These are phyloP conservation scores for Drosophila eohydei DNA, from an alignment of 2,888 invertebrate species.

Conservation along the genomic window DNA sequence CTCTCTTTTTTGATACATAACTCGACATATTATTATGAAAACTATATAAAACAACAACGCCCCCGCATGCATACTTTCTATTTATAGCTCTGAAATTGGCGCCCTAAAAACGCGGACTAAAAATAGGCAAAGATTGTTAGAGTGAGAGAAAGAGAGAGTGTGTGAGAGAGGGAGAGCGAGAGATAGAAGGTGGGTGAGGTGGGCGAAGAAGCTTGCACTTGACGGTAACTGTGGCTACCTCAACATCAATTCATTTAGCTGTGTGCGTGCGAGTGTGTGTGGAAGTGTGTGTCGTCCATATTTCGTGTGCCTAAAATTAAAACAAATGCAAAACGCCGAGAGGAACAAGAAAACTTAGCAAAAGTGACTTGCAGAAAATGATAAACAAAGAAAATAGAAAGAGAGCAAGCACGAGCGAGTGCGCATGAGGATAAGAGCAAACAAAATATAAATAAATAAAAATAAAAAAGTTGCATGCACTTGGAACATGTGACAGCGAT, in stretches of 20 bases:
- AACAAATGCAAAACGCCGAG: constrained; percentile 34
- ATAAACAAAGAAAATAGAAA: constrained; percentile 66
- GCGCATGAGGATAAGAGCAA: constrained; percentile 26
- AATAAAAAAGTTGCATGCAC: constrained; percentile 46
- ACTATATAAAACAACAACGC: constrained; percentile 18
- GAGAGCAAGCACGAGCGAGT: constrained; percentile 22
- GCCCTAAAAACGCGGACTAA: constrained; percentile 64
- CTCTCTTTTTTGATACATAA: constrained; percentile 34
- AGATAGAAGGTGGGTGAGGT: background rate
- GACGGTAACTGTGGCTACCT: constrained; percentile 64
- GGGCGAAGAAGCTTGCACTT: constrained; percentile 68
- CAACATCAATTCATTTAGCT: constrained; percentile 61
- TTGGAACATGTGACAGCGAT: constrained; percentile 66
- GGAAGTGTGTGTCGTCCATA: constrained; percentile 14
- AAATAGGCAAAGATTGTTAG: constrained; percentile 45
- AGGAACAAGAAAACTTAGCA: constrained; percentile 53
- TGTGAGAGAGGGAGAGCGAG: background rate
- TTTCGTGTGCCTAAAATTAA: constrained; percentile 67
- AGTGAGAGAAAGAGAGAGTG: background rate
- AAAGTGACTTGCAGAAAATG: constrained; percentile 73
- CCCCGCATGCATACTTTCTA: constrained; percentile 31
- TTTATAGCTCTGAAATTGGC: constrained; percentile 51
- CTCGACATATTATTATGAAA: constrained; percentile 38
- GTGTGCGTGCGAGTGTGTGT: constrained; percentile 22
- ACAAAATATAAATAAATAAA: constrained; percentile 24